Percentiles rank a stretch among this genome's conserved stretches.
Evolutionary conservation across 2,113 vertebrate species (phyloP).

Genomic region (Phaetusa simplex): DNA sequence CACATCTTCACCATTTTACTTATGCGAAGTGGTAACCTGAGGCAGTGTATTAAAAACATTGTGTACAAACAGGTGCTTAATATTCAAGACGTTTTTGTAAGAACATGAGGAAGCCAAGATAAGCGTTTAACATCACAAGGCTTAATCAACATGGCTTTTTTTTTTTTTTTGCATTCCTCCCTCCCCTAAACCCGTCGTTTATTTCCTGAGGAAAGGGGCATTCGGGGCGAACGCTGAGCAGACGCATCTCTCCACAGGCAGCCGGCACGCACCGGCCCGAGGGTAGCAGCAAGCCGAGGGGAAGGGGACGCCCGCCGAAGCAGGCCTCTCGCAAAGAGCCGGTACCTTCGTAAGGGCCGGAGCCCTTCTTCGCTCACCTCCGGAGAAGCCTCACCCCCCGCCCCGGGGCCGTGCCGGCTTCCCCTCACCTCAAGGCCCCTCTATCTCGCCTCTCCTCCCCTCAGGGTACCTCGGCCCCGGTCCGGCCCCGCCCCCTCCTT

Average conservation of each 20-base stretch:
- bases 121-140: neutral
- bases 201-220: fast-evolving
- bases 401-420: fast-evolving
- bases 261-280: neutral
- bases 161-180: fast-evolving
- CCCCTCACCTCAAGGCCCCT: no score
- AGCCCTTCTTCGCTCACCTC: fast-evolving
- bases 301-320: no score
- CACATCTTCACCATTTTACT: neutral
- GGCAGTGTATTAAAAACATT: neutral
- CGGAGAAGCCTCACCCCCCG: fast-evolving
- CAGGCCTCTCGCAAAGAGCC: neutral
- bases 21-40: neutral
- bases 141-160: fast-evolving
- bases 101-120: neutral
- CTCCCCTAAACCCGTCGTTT: no score
- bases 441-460: no score
- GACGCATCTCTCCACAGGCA: fast-evolving
- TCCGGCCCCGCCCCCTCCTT: neutral
- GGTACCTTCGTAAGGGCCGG: fast-evolving
- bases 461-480: fast-evolving
- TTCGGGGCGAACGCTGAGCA: fast-evolving
- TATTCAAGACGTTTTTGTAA: neutral
- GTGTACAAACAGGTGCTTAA: neutral
- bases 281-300: neutral